Percentiles rank a stretch among this genome's conserved stretches.
Evolutionary conservation across 2,797 vertebrate genomes (phyloP).

Genomic region (Poeciliopsis infans): DNA sequence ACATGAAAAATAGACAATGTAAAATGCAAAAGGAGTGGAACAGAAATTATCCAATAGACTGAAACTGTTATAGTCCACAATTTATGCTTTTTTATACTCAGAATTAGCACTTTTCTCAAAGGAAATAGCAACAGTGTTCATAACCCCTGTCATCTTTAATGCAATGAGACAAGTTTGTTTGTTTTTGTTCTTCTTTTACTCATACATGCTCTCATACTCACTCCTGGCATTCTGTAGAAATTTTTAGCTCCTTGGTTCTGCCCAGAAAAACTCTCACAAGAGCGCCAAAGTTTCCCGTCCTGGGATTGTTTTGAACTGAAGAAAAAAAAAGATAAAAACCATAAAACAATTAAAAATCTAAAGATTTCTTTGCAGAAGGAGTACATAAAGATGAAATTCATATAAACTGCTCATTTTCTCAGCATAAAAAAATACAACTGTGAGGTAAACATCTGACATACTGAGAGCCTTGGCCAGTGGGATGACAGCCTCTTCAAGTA

Average conservation of each 20-base stretch:
- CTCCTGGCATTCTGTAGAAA: constrained; percentile 99
- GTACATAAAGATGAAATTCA: constrained; percentile 9
- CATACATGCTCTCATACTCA: constrained; percentile 79
- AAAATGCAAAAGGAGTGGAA: background rate
- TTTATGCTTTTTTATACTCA: background rate
- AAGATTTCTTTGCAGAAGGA: constrained; percentile 3
- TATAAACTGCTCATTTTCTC: background rate
- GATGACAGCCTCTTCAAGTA: constrained; percentile 92
- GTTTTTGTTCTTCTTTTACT: background rate
- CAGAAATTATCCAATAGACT: background rate
- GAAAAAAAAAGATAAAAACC: background rate
- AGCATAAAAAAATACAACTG: background rate
- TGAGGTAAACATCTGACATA: constrained; percentile 71
- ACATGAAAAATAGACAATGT: background rate
- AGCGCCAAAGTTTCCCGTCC: constrained; percentile 92
- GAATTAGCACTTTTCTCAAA: background rate
- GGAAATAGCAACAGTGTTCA: background rate
- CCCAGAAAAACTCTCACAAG: constrained; percentile 94
- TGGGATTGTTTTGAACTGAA: constrained; percentile 97
- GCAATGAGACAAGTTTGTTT: constrained; percentile 5
- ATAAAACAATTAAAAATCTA: background rate
- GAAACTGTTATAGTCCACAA: background rate
- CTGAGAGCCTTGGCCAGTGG: constrained; percentile 92
- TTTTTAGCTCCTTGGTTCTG: constrained; percentile 98
- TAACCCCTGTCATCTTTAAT: background rate